phyloP scores from a whole-genome alignment of 53 echinoderm and acorn worm genomes.

The Henricia sp. region DNA sequence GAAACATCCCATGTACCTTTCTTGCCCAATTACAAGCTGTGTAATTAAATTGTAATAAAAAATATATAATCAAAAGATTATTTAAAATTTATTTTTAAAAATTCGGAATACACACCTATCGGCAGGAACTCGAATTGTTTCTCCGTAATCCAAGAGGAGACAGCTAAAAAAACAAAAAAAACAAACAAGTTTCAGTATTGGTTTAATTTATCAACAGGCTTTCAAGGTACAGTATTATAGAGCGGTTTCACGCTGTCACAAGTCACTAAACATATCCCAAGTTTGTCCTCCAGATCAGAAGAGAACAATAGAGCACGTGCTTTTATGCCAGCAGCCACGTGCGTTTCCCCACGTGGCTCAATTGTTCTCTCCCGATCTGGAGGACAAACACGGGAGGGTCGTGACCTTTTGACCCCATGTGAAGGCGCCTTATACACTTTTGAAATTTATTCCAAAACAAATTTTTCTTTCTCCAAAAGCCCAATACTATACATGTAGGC shows the following conservation, averaged over 20 bases:
- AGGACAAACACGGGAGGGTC: no score
- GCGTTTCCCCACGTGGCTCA: no score
- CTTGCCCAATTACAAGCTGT: background rate
- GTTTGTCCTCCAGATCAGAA: background rate
- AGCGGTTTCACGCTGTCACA: background rate
- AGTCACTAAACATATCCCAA: no score
- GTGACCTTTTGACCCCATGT: no score
- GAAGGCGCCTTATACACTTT: no score
- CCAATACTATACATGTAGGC: no score
- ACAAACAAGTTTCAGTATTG: background rate
- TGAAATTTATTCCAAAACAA: no score
- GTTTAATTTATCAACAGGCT: background rate
- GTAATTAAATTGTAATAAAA: background rate
- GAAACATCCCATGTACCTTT: background rate
- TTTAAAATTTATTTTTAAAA: background rate
- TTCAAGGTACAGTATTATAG: background rate
- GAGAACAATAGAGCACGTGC: no score
- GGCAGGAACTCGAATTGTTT: conserved; percentile 59
- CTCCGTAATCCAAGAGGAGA: conserved; percentile 81
- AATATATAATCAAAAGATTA: background rate
- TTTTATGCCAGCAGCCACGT: no score
- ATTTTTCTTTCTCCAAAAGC: no score
- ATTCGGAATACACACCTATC: conserved; percentile 62
- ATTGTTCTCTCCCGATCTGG: no score
- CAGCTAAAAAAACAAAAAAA: conserved; percentile 53